Evolutionary conservation across 1,140 invertebrate genomes (phyloP).

Genomic region (Hyles vespertilio): DNA sequence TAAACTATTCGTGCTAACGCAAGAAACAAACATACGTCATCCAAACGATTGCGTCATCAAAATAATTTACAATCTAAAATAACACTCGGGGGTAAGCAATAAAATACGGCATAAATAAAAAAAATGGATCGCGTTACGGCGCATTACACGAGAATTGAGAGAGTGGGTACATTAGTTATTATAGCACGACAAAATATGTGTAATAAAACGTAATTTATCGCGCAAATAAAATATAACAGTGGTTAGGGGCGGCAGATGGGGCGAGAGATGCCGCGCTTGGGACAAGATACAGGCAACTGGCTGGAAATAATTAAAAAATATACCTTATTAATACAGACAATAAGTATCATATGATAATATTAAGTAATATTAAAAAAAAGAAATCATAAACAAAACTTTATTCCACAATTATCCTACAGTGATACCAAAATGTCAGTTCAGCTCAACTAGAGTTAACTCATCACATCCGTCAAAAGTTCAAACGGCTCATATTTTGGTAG

Average conservation of each 20-base stretch:
- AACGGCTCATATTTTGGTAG: no score
- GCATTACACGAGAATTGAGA: slow-evolving; percentile 75
- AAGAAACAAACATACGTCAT: no score
- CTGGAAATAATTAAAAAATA: background rate
- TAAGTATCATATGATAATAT: no score
- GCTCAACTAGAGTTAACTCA: no score
- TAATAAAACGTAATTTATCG: slow-evolving; percentile 77
- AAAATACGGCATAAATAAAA: background rate
- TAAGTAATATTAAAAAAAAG: no score
- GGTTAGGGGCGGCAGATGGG: slow-evolving; percentile 70
- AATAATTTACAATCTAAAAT: background rate
- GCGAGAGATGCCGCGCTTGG: slow-evolving; percentile 30
- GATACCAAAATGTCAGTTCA: no score
- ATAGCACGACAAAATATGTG: slow-evolving; percentile 77
- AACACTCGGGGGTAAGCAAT: slow-evolving; percentile 21
- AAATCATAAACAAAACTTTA: no score
- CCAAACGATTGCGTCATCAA: no score
- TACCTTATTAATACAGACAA: no score
- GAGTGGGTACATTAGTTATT: slow-evolving; percentile 77
- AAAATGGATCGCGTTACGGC: slow-evolving; percentile 45
- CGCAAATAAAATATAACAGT: slow-evolving; percentile 75
- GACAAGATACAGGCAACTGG: background rate
- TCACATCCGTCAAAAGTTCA: no score
- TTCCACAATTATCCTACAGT: no score
- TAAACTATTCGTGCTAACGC: no score